phyloP scores from a whole-genome alignment of 2,797 vertebrate species.

The Melanotaenia nigrans region DNA sequence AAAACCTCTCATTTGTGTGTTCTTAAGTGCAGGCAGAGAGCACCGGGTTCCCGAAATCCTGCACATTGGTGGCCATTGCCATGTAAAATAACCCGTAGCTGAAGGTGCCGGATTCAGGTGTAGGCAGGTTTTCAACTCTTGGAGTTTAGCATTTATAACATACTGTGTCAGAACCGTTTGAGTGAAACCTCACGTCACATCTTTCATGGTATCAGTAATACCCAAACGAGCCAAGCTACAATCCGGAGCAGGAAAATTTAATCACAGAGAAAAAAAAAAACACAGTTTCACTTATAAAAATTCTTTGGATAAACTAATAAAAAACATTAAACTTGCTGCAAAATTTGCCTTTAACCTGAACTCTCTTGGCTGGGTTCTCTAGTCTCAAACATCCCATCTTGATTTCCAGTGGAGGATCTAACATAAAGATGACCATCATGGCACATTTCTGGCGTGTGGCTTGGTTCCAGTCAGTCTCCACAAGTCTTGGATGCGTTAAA shows the following conservation, averaged over 20 bases:
- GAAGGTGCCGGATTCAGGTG: background rate
- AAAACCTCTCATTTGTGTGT: background rate
- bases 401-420: background rate
- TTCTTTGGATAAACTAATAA: background rate
- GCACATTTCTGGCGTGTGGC: conserved; percentile 24
- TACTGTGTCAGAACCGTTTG: background rate
- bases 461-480: conserved; percentile 28
- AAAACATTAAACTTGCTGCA: background rate
- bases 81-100: background rate
- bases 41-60: too few species aligned
- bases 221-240: background rate
- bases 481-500: conserved; percentile 24
- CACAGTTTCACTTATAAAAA: too few species aligned
- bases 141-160: background rate
- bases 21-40: too few species aligned
- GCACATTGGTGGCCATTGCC: too few species aligned
- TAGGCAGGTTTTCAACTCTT: background rate
- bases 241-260: background rate
- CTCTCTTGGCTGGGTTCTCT: too few species aligned
- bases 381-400: too few species aligned
- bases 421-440: conserved; percentile 21
- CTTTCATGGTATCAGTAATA: background rate
- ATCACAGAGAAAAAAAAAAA: background rate
- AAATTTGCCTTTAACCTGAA: too few species aligned
- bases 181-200: background rate